Percentiles rank a stretch among this genome's conserved stretches.
phyloP scores from a whole-genome alignment of 2,797 vertebrate genomes.

The Fringilla coelebs region DNA sequence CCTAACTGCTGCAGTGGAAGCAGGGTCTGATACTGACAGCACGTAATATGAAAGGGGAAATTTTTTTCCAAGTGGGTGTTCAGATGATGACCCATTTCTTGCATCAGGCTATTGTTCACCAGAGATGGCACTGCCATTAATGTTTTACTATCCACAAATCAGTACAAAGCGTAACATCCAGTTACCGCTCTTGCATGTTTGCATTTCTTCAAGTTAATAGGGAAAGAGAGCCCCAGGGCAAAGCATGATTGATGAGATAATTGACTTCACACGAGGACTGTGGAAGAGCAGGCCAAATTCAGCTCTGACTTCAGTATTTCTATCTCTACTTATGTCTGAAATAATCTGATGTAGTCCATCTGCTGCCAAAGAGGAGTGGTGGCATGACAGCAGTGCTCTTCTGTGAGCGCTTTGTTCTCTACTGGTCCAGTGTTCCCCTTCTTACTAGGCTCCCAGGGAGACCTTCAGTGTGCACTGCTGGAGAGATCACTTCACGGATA shows the following conservation, averaged over 20 bases:
- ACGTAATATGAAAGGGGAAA: neutral
- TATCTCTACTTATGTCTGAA: neutral
- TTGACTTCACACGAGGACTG: conserved; percentile 2
- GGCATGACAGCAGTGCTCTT: neutral
- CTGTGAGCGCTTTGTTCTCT: neutral
- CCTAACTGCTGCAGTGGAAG: neutral
- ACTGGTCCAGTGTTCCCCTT: neutral
- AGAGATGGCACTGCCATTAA: neutral
- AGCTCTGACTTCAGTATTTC: neutral
- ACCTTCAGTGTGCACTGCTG: neutral
- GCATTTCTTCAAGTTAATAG: conserved; percentile 38
- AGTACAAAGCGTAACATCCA: neutral
- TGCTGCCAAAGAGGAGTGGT: neutral
- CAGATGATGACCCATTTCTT: neutral
- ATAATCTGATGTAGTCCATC: neutral
- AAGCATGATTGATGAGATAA: conserved; percentile 43
- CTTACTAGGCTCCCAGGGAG: neutral
- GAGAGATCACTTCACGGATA: neutral
- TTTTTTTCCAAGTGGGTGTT: neutral
- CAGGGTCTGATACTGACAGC: neutral
- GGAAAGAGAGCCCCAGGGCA: conserved; percentile 10
- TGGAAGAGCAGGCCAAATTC: neutral
- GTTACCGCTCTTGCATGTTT: conserved; percentile 6
- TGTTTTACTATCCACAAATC: neutral
- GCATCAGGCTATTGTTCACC: neutral